Percentiles rank a stretch among this genome's conserved stretches.
phyloP scores from a whole-genome alignment of 2,797 vertebrate species.

The Diceros bicornis region DNA sequence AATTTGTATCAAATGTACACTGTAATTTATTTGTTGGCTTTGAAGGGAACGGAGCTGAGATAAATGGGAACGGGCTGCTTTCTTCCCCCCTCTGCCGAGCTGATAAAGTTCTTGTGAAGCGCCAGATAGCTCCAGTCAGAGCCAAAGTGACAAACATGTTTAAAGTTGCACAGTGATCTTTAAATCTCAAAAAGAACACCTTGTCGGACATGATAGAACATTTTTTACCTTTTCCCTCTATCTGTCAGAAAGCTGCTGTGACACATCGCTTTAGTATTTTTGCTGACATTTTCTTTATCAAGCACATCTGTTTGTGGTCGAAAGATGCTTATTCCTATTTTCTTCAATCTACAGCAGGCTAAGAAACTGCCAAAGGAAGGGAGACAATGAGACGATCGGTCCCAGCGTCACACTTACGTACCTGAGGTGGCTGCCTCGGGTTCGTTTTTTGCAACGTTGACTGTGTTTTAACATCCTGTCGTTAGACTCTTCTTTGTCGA shows the following conservation, averaged over 20 bases:
- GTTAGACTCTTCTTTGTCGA: too few relatives aligned
- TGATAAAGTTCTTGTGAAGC: slow-evolving; percentile 99
- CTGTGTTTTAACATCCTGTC: neutral
- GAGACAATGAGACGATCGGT: slow-evolving; percentile 63
- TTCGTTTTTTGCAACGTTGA: neutral
- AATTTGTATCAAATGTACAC: slow-evolving; percentile 99
- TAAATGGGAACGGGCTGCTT: slow-evolving; percentile 97
- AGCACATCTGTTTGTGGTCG: slow-evolving; percentile 95
- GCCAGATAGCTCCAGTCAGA: slow-evolving; percentile 98
- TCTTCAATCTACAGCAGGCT: slow-evolving; percentile 89
- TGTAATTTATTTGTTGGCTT: slow-evolving; percentile 99
- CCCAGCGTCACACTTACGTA: neutral
- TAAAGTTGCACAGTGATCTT: slow-evolving; percentile 99
- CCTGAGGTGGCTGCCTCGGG: neutral
- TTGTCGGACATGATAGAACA: slow-evolving; percentile 99
- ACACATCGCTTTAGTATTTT: slow-evolving; percentile 98
- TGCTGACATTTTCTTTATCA: slow-evolving; percentile 99
- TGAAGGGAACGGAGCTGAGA: slow-evolving; percentile 99
- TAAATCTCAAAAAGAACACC: slow-evolving; percentile 99
- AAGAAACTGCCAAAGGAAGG: slow-evolving; percentile 87
- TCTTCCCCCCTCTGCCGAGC: slow-evolving; percentile 91
- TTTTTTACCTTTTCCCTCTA: slow-evolving; percentile 98
- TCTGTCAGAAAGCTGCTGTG: slow-evolving; percentile 97
- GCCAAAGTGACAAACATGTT: slow-evolving; percentile 99
- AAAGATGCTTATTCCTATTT: slow-evolving; percentile 94